Conservation (phyloP, 2,888 invertebrate genomes). For the Gymnocheta viridis region DNA sequence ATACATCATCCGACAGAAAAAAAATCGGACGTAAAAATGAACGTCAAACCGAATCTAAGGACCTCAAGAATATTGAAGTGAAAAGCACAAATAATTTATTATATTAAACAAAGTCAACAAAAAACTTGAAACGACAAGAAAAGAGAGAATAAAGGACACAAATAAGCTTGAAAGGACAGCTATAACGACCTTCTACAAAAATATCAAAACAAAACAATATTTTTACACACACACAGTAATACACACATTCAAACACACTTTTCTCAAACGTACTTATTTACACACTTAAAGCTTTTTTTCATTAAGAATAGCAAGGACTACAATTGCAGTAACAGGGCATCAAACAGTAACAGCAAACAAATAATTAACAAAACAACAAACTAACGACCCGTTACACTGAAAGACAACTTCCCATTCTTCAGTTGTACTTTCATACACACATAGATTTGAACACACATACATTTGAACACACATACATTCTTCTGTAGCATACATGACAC, state of each 20-base stretch:
- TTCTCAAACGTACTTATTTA: too few species aligned
- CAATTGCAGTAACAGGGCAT: constrained; percentile 4
- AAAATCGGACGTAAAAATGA: constrained; percentile 12
- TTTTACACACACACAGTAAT: neutral
- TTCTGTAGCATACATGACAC: neutral
- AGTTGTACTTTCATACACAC: neutral
- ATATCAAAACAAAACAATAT: constrained; percentile 52
- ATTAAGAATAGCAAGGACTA: constrained; percentile 30
- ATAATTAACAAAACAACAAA: constrained; percentile 49
- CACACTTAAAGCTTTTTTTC: neutral
- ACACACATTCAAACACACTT: neutral
- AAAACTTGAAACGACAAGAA: neutral
- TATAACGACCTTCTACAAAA: constrained; percentile 54
- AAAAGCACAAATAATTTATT: constrained; percentile 35
- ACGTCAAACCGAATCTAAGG: constrained; percentile 17
- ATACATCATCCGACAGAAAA: too few species aligned
- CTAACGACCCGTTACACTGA: constrained; percentile 48
- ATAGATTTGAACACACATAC: too few species aligned
- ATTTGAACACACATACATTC: too few species aligned
- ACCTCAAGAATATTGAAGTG: constrained; percentile 24
- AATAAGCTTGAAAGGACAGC: neutral
- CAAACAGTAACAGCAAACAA: constrained; percentile 31
- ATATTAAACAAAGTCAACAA: neutral
- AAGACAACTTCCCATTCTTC: neutral
- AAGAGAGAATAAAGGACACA: neutral